Evolutionary conservation across 2,113 vertebrate genomes (phyloP).

Genomic region (Pseudorasbora parva): DNA sequence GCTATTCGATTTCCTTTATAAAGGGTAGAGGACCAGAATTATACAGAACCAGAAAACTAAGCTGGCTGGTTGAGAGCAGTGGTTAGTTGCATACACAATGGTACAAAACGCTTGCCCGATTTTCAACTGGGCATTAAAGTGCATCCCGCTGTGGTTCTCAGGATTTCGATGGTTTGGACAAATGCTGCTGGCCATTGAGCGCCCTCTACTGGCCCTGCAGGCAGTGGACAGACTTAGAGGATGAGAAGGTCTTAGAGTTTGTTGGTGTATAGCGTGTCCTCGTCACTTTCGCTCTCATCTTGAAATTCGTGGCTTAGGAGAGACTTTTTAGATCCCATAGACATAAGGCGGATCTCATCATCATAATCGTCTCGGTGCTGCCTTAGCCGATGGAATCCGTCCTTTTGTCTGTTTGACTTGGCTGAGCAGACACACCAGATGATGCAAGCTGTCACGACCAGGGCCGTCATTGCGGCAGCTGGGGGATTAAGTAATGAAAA

Average conservation of each 20-base stretch:
- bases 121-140: constrained; percentile 49
- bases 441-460: constrained; percentile 92
- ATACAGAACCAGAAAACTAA: constrained; percentile 41
- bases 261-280: constrained; percentile 95
- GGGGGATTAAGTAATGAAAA: constrained; percentile 19
- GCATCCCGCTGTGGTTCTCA: constrained; percentile 40
- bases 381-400: constrained; percentile 93
- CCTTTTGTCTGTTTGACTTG: constrained; percentile 96
- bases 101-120: constrained; percentile 30
- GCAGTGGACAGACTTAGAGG: not conserved
- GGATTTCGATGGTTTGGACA: constrained; percentile 12
- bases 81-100: constrained; percentile 48
- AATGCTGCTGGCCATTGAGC: not conserved
- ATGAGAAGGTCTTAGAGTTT: constrained; percentile 82
- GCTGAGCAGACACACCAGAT: constrained; percentile 97
- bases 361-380: constrained; percentile 95
- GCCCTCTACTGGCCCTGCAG: not conserved
- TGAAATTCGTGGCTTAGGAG: constrained; percentile 95
- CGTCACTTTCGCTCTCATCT: constrained; percentile 98
- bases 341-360: constrained; percentile 92
- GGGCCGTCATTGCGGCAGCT: constrained; percentile 94
- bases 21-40: constrained; percentile 16
- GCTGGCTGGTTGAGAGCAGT: constrained; percentile 40
- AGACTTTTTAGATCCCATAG: constrained; percentile 95
- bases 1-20: constrained; percentile 11